These are phyloP conservation scores for Trachythela sp. DNA, from an alignment of 64 coral and sea anemone species.

Conservation along the genomic window DNA sequence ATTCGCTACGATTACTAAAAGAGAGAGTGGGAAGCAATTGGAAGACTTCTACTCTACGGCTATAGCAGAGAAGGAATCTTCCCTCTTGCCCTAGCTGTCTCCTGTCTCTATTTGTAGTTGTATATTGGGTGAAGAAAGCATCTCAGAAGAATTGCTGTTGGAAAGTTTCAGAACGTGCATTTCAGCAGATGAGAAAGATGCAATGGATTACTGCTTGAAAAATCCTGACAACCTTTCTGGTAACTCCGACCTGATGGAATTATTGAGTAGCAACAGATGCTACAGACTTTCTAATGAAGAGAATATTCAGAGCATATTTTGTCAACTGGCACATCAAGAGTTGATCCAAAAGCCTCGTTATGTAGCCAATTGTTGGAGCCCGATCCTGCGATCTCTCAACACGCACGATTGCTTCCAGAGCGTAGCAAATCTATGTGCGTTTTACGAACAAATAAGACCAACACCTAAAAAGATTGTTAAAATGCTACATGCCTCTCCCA, in stretches of 20 bases:
- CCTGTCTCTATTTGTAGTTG: slow-evolving; percentile 38
- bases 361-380: slow-evolving; percentile 38
- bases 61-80: slow-evolving; percentile 46
- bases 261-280: slow-evolving; percentile 27
- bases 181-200: slow-evolving; percentile 45
- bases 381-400: not conserved
- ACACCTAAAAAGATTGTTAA: slow-evolving; percentile 47
- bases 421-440: slow-evolving; percentile 8
- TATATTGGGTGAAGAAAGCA: slow-evolving; percentile 35
- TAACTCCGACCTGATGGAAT: slow-evolving; percentile 42
- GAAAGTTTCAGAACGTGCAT: slow-evolving; percentile 57
- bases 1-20: not conserved
- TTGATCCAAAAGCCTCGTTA: slow-evolving; percentile 49
- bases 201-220: slow-evolving; percentile 13
- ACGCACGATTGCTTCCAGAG: too few relatives aligned
- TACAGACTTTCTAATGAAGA: slow-evolving; percentile 27
- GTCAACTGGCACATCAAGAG: too few relatives aligned
- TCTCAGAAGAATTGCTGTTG: slow-evolving; percentile 38
- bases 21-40: not conserved
- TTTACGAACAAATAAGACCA: slow-evolving; percentile 22
- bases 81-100: slow-evolving; percentile 40
- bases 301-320: too few relatives aligned
- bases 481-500: slow-evolving; percentile 28
- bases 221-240: not conserved
- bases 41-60: slow-evolving; percentile 17